Conservation (phyloP, 2,797 vertebrate species). For the Carcharodon carcharias region DNA sequence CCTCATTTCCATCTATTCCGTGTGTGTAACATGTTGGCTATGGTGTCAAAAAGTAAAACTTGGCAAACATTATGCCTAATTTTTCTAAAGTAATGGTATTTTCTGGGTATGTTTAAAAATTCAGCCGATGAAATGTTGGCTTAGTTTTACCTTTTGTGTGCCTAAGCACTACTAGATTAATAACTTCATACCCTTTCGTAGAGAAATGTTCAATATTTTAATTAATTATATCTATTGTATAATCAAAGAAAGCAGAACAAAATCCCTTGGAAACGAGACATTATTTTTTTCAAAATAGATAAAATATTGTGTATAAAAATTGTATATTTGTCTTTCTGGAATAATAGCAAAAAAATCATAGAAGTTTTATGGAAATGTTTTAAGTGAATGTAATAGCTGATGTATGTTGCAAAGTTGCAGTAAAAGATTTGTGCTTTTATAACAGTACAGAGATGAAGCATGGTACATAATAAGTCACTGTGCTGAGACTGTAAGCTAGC, state of each 20-base stretch:
- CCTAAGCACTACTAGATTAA: not conserved
- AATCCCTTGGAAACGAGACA: conserved; percentile 9
- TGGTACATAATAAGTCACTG: not conserved
- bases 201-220: conserved; percentile 28
- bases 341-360: conserved; percentile 29
- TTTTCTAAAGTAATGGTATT: not conserved
- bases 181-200: not conserved
- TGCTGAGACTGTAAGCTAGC: conserved; percentile 18
- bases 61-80: not conserved
- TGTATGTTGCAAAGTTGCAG: not conserved
- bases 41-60: not conserved
- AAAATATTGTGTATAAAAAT: conserved; percentile 28
- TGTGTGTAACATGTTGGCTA: not conserved
- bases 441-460: conserved; percentile 18
- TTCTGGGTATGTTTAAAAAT: conserved; percentile 6
- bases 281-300: conserved; percentile 35
- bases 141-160: conserved; percentile 29
- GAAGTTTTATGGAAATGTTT: conserved; percentile 19
- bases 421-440: not conserved
- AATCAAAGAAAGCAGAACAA: conserved; percentile 31
- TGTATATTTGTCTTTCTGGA: conserved; percentile 34
- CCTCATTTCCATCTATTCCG: not conserved
- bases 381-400: conserved; percentile 31
- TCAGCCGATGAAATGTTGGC: not conserved
- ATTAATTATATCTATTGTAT: conserved; percentile 30